phyloP scores from a whole-genome alignment of 2,888 invertebrate species.

The Glomeris marginata region DNA sequence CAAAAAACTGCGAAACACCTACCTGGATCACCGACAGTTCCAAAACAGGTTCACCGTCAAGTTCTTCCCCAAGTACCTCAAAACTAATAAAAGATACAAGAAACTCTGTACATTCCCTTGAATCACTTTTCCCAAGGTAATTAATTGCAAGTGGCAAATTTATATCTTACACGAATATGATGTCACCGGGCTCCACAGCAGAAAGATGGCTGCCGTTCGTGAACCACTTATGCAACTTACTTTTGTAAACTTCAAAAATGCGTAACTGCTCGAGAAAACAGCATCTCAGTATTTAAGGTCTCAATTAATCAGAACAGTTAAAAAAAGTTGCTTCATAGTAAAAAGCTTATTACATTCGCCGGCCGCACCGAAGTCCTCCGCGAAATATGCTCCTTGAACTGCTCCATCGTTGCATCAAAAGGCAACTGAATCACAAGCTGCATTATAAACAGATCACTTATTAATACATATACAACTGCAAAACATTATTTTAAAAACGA shows the following conservation, averaged over 20 bases:
- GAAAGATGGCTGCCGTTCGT: slow-evolving; percentile 21
- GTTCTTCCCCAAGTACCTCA: slow-evolving; percentile 26
- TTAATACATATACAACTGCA: not conserved
- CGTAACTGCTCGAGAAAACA: slow-evolving; percentile 26
- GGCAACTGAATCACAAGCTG: slow-evolving; percentile 24
- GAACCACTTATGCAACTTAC: slow-evolving; percentile 25
- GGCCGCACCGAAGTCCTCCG: slow-evolving; percentile 17
- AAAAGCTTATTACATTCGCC: slow-evolving; percentile 23
- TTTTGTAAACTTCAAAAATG: slow-evolving; percentile 27
- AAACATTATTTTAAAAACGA: not conserved
- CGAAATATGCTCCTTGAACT: slow-evolving; percentile 25
- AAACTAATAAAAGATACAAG: slow-evolving; percentile 20
- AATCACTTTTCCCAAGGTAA: no score
- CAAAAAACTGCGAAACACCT: slow-evolving; percentile 2
- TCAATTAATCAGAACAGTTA: no score
- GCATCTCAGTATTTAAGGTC: no score
- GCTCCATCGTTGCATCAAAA: slow-evolving; percentile 26
- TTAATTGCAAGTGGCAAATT: no score
- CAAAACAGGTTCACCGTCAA: slow-evolving; percentile 27
- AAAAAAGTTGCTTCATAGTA: not conserved
- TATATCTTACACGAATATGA: slow-evolving; percentile 27
- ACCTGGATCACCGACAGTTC: slow-evolving; percentile 30
- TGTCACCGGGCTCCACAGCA: slow-evolving; percentile 22
- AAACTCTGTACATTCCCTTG: not conserved
- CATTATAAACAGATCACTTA: slow-evolving; percentile 1